These are phyloP conservation scores for Montifringilla adamsi DNA, from an alignment of 2,113 vertebrate species.

Conservation along the genomic window DNA sequence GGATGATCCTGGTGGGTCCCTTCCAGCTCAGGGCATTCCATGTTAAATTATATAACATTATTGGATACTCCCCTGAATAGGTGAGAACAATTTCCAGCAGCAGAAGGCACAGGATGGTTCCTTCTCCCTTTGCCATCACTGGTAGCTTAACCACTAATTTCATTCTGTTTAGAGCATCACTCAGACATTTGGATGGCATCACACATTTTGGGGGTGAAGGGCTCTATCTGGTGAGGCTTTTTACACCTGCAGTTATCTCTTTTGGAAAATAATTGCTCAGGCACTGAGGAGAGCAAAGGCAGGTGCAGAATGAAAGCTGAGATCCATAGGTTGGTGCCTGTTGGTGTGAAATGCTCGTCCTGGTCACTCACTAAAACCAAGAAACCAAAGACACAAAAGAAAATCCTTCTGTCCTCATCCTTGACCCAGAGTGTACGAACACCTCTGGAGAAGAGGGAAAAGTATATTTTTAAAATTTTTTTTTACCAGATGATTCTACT, in stretches of 20 bases:
- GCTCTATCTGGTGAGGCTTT: neutral
- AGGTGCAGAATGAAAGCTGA: neutral
- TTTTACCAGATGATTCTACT: neutral
- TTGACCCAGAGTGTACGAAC: neutral
- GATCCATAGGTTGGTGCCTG: neutral
- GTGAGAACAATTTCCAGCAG: neutral
- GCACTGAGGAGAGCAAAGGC: neutral
- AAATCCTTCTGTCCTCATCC: neutral
- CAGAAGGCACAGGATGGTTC: neutral
- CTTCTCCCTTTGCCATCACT: neutral
- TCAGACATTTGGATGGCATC: neutral
- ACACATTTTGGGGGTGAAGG: neutral
- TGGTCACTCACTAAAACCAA: neutral
- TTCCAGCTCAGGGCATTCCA: neutral
- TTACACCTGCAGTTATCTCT: neutral
- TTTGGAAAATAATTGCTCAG: neutral
- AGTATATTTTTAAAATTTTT: neutral
- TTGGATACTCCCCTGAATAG: too few relatives aligned
- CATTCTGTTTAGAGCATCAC: neutral
- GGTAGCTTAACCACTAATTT: neutral
- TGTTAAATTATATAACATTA: neutral
- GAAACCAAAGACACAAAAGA: neutral
- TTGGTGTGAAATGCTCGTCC: rapidly evolving
- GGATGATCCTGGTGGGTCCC: neutral
- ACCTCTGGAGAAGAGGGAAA: neutral